phyloP scores from a whole-genome alignment of 2,797 vertebrate genomes.

The Myotis planiceps region DNA sequence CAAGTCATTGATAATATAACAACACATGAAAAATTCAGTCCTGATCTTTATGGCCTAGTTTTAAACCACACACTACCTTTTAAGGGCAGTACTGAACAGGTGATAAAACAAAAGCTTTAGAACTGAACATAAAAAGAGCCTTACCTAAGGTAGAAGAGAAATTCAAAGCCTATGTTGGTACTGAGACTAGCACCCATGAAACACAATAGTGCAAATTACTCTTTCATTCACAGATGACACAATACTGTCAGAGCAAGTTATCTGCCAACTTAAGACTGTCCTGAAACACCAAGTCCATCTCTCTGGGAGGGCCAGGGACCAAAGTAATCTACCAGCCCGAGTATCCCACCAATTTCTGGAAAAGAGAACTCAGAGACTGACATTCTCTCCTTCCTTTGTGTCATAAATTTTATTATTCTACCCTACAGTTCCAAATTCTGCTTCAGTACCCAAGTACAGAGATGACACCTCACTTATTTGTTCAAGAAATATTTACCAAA shows the following conservation, averaged over 20 bases:
- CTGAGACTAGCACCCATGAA: conserved; percentile 32
- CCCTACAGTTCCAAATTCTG: conserved; percentile 20
- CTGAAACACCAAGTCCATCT: background rate
- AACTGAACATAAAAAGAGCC: background rate
- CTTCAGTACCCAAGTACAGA: background rate
- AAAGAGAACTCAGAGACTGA: background rate
- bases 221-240: background rate
- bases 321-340: background rate
- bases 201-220: background rate
- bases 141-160: conserved; percentile 51
- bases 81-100: background rate
- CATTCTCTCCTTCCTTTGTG: background rate
- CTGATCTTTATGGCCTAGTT: background rate
- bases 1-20: background rate
- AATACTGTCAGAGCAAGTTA: background rate
- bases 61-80: background rate
- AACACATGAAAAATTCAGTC: background rate
- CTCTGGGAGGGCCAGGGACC: background rate
- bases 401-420: background rate
- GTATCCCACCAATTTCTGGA: background rate
- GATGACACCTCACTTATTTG: background rate
- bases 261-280: background rate
- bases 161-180: background rate
- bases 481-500: conserved; percentile 8
- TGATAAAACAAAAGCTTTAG: conserved; percentile 22